Evolutionary conservation across 2,113 vertebrate genomes (phyloP), one percentile per base, ranked within the genome.

Genomic region (Etia nguti): DNA sequence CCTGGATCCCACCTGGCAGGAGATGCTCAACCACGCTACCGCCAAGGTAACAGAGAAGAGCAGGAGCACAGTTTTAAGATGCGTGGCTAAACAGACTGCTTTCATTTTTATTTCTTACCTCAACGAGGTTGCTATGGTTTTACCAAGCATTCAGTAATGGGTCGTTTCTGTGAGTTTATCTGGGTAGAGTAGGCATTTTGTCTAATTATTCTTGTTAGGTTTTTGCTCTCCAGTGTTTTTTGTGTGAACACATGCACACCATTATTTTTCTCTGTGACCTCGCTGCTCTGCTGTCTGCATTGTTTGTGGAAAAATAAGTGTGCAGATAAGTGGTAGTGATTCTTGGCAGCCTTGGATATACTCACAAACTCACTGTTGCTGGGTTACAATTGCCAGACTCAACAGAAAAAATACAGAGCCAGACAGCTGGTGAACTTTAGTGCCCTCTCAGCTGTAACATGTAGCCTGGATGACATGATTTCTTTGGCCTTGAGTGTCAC

Each of bases 21-120:
- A 99, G 95, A 98, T 99, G 98, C 97, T 99, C 82, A 99, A 99
- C 93, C 98, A 99, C 3, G 98, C 98, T 4, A 99, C 98, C 1
- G 89, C 97, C 81, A 99, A 99, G 95, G 98, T 99, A 93, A 92
- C 13, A 10, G n/a, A 9, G 12, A 8, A 50, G 24, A 85, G 31
- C 5, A 38, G 15, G 31, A 5, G 7, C 10, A 6, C 11, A 10
- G 43, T 48, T 50, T 50, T 20, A 75, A 0, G 15, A 50, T 75
- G 43, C 1, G 2, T 1, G 43, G 4, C 6, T 29, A 75, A 75
- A 48, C 38, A 26, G 22, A 46, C 24, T 26, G 2, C 24, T 48
- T 50, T 50, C 24, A 50, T 50, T 75, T 75, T 10, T 29, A 18
- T 26, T 48, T 3, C 24, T 75, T 16, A 29, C 70, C 24, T 48